Conservation (phyloP, 2,113 vertebrate genomes). For the Mus spicilegus region DNA sequence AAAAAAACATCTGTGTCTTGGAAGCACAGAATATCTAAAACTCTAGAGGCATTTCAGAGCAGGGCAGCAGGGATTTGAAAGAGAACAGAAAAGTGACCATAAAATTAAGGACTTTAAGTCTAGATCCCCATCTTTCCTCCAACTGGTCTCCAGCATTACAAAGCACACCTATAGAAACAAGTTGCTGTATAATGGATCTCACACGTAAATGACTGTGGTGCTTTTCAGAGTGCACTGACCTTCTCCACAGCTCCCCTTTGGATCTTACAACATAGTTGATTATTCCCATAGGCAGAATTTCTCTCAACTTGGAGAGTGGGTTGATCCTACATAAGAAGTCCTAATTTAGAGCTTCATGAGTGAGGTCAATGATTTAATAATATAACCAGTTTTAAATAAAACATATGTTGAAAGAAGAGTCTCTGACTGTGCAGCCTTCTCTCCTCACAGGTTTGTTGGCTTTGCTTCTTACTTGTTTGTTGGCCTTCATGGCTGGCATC, state of each 20-base stretch:
- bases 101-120: neutral
- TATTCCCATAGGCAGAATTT: neutral
- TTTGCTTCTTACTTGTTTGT: constrained; percentile 2
- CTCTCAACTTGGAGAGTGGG: neutral
- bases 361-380: constrained; percentile 41
- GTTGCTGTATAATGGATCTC: neutral
- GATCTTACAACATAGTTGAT: neutral
- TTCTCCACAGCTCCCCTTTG: neutral
- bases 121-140: constrained; percentile 26
- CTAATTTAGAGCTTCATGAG: neutral
- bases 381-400: constrained; percentile 45
- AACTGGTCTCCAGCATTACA: neutral
- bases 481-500: neutral
- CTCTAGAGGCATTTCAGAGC: neutral
- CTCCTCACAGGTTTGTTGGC: neutral
- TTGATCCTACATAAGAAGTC: constrained; percentile 6
- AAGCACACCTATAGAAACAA: neutral
- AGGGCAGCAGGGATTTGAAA: neutral
- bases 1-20: neutral
- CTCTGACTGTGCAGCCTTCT: neutral
- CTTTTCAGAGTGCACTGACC: neutral
- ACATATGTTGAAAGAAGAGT: constrained; percentile 31
- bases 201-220: neutral
- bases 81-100: neutral
- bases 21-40: neutral